Base-by-base conservation (phyloP, 2,888 invertebrate genomes). In the Trilocha varians region DNA sequence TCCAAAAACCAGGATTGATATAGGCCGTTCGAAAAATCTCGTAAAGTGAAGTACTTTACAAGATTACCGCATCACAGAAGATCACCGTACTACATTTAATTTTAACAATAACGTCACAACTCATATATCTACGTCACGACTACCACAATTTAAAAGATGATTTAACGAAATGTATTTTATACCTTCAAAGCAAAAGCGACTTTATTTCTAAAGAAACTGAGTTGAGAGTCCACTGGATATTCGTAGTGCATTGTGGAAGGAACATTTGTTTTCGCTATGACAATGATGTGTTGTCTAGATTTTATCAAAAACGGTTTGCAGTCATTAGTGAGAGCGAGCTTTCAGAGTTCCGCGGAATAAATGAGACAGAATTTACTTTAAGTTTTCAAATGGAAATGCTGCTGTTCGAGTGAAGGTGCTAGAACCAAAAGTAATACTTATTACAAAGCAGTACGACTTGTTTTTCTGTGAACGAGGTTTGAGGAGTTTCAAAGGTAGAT, bases 281-380 rank as follows among this genome's bases (percentile, higher is more conserved):
- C 69, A 70, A 73, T 69, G 68, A 71, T 52, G 65, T 69, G 73
- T 71, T 62, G 65, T 55, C 57, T 57, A 65, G 69, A 70, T 71
- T 72, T 66, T 67, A 72, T 69, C 65, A 55, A 62, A 49, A 61
- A 64, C 60, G 57, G 57, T 67, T 65, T 60, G 59, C 57, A 63
- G 68, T 69, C 70, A 73, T 75, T 75, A 74, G 65, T 60, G 61
- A 54, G 49, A 47, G 53, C 40, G 45, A 46, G 49, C 39, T 18
- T 38, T 41, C 33, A 44, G 16, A 13, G 6, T 38, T 41, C 43
- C 33, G 25, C 11, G 11, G 11, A 25, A 3, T 25, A 9, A 11
- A 25, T 25, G 6, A 25, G 11, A 25, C 6, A 25, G 11, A 18
- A 18, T 18, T n/a, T n/a, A n/a, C n/a, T n/a, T n/a, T n/a, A n/a